Conservation (phyloP, 2,113 vertebrate species). For the Phaethornis superciliosus region DNA sequence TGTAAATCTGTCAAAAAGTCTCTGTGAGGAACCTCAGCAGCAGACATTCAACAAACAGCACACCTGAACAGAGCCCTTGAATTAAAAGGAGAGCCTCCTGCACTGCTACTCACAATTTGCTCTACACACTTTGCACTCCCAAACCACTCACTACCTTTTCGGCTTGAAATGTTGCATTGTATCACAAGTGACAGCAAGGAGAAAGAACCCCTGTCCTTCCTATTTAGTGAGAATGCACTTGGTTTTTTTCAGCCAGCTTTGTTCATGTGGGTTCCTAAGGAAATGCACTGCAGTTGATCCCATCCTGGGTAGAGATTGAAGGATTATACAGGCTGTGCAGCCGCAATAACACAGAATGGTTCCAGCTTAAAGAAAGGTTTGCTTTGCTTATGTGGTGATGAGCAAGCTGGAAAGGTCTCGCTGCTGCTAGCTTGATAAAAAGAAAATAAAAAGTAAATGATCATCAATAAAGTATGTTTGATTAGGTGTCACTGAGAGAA, state of each 20-base stretch:
- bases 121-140: background rate
- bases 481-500: conserved; percentile 64
- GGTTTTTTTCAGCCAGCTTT: background rate
- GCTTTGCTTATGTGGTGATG: conserved; percentile 12
- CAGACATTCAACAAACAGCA: background rate
- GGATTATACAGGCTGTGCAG: background rate
- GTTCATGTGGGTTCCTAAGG: background rate
- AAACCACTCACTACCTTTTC: background rate
- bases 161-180: background rate
- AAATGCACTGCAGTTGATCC: background rate
- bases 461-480: conserved; percentile 36
- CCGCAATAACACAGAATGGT: fast-evolving
- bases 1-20: background rate
- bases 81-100: background rate
- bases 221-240: background rate
- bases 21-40: background rate
- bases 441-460: conserved; percentile 49
- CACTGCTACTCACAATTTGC: fast-evolving
- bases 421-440: conserved; percentile 44
- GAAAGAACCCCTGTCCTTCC: background rate
- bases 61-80: background rate
- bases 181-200: background rate
- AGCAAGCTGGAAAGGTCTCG: conserved; percentile 47
- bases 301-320: fast-evolving
- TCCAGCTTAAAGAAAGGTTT: background rate